Conservation (phyloP, 2,888 invertebrate genomes). For the Dione vanillae region DNA sequence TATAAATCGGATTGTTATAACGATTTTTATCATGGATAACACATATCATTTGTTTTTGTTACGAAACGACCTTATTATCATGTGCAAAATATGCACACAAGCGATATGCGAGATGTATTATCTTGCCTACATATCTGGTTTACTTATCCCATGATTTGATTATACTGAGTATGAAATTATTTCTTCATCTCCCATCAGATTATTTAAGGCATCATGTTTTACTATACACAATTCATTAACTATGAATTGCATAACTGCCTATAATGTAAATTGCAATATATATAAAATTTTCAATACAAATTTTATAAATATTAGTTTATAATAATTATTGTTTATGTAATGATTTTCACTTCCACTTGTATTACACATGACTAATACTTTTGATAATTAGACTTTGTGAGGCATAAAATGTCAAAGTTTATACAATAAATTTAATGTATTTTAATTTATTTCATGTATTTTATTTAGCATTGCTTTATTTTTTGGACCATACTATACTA, state of each 20-base stretch:
- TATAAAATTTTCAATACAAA: not conserved
- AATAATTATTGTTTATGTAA: not conserved
- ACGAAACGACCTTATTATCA: constrained; percentile 59
- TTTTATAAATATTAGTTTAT: not conserved
- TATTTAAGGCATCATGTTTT: not conserved
- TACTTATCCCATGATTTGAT: not conserved
- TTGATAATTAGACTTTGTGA: constrained; percentile 1
- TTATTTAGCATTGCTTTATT: no score
- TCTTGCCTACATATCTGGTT: constrained; percentile 2
- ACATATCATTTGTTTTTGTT: constrained; percentile 58
- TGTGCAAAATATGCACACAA: constrained; percentile 48
- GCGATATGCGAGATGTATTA: constrained; percentile 15
- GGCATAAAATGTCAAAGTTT: not conserved
- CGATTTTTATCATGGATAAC: constrained; percentile 32
- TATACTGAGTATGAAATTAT: not conserved
- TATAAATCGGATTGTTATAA: constrained; percentile 47
- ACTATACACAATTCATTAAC: not conserved
- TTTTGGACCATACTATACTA: no score
- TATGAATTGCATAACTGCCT: not conserved
- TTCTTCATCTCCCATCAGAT: not conserved
- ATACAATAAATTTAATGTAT: not conserved
- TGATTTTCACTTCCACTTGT: constrained; percentile 6
- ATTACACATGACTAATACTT: not conserved
- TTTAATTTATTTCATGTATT: not conserved
- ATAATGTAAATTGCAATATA: not conserved